Conservation (phyloP, 2,113 vertebrate genomes). For the Grallaria varia region DNA sequence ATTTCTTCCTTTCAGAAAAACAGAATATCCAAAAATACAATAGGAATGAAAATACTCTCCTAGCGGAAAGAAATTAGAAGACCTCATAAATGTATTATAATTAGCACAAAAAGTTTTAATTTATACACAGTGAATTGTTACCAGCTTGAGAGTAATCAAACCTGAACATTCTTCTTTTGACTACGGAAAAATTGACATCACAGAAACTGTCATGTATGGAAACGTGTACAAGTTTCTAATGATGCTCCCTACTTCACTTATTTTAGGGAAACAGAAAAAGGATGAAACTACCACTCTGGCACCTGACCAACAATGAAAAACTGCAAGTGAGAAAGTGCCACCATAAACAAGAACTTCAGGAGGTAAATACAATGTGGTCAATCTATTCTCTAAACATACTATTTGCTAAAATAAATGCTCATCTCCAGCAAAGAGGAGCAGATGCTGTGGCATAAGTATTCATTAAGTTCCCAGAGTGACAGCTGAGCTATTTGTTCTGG, state of each 20-base stretch:
- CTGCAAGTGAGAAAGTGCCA: background rate
- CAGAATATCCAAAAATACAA: background rate
- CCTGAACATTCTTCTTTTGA: background rate
- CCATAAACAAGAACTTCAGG: background rate
- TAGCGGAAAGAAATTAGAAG: background rate
- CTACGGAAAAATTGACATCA: background rate
- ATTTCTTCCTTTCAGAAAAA: conserved; percentile 19
- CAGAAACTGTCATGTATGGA: background rate
- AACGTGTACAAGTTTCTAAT: background rate
- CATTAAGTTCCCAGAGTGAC: background rate
- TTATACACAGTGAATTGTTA: background rate
- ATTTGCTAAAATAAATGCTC: background rate
- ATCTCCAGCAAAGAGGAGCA: background rate
- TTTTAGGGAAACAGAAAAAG: background rate
- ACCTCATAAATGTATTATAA: background rate
- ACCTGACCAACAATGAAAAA: background rate
- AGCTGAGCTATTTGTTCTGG: background rate
- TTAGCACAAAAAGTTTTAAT: background rate
- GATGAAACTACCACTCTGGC: background rate
- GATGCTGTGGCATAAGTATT: background rate
- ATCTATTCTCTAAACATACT: background rate
- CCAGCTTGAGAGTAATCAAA: background rate
- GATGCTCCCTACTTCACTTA: background rate
- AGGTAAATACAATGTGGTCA: background rate
- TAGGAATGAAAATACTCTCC: background rate